Evolutionary conservation across 2,797 vertebrate genomes (phyloP), one percentile per base, ranked within the genome.

Genomic region (Saxicola maurus): DNA sequence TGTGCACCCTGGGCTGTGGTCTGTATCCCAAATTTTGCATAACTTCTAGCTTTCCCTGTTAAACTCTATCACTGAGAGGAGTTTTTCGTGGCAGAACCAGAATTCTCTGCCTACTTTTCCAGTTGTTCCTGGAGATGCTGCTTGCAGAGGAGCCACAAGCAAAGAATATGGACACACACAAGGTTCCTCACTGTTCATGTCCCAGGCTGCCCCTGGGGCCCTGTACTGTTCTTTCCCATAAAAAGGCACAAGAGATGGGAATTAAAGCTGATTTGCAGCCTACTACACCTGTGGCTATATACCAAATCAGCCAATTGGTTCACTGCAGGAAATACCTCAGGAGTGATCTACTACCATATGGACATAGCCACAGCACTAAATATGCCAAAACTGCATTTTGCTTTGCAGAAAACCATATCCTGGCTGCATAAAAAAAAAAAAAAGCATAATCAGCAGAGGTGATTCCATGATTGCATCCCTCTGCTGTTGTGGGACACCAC

Each of bases 161-260:
- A 37, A 48, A 61, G 9, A 53, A 6, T 9, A 28, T 7, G 3
- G 24, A 30, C 7, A 3, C 9, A 33, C 5, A 20, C 6, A 24
- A 49, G 15, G 20, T 7, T 3, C 2, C 17, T 55, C 30, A 20
- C 10, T 51, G 3, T 14, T 40, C 10, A 5, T 15, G 15, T 37
- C 11, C 19, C 64, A 45, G 10, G 4, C 0, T 0, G 17, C 6
- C 35, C 27, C 23, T 45, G 18, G 2, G 6, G 17, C 28, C 28
- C 40, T 62, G 9, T 2, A 2, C 6, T 55, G 3, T 12, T 31
- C 5, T 86, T 89, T 68, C 38, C 25, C 33, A 24, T 25, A 13
- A 52, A 80, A 21, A 69, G 17, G 2, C 11, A 60, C 14, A 52
- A 48, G 53, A 59, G 3, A 0, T 56, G 15, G 24, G 7, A 21